Base-by-base conservation (phyloP, 2,797 vertebrate species). In the Discoglossus pictus region DNA sequence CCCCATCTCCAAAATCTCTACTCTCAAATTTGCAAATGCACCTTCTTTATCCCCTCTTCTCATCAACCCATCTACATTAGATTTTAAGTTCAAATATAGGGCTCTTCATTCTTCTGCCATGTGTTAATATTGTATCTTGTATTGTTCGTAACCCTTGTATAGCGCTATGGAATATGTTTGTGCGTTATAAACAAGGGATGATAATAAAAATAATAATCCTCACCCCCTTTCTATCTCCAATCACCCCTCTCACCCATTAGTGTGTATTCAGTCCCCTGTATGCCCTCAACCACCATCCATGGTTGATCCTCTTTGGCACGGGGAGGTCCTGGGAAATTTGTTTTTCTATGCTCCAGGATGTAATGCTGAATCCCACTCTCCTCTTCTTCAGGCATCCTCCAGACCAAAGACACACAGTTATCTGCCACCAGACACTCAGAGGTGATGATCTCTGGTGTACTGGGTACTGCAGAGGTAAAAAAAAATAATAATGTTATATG, bases 241-340 rank as follows among this genome's bases (percentile, higher is more conserved):
- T 31, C 0, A 0, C n/a, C 0, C 46, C 12, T 34, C 74, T 72
- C 67, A 96, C 96, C 93, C 0, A 82, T 92, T 17, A 98, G 85
- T 0, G 89, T 97, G 81, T 90, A 85, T 73, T 98, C 95, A 0
- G 74, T 88, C 77, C 89, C 86, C 51, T 87, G 87, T 65, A 98
- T 94, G 42, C 94, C 95, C 83, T 98, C 96, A 2, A 94, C 72
- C 60, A 98, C 94, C 95, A 98, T 98, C 96, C 96, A 98, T 71
- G 96, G 94, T 68, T 96, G 93, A 40, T 98, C 95, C 80, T 98
- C 96, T 36, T 93, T 88, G 82, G 92, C 87, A 0, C 94, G 93
- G 0, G 95, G 94, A 0, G 92, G 91, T 1, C 96, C 95, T 76
- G 96, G 93, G 0, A 96, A 94, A 82, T 98, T 97, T 39, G 93